These are phyloP conservation scores for Drosophila insularis DNA, from an alignment of 1,140 invertebrate genomes.

Conservation along the genomic window DNA sequence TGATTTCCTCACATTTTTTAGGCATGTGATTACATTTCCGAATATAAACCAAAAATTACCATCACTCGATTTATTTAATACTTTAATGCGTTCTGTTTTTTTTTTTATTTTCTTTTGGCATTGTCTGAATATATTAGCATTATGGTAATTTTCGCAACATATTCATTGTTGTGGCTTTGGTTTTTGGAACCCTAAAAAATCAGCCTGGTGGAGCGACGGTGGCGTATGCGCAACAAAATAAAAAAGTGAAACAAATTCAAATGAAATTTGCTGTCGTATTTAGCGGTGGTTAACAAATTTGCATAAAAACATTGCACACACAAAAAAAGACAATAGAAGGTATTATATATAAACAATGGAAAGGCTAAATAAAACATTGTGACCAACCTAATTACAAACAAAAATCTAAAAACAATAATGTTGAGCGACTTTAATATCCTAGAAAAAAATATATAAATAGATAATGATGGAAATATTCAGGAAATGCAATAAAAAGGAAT, in stretches of 20 bases:
- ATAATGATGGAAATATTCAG: no score
- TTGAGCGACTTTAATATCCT: slow-evolving; percentile 1
- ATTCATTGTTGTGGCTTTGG: no score
- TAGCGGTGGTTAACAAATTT: slow-evolving; percentile 64
- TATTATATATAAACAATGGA: slow-evolving; percentile 5
- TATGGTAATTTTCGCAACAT: no score
- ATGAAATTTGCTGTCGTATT: slow-evolving; percentile 31
- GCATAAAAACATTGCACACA: slow-evolving; percentile 53
- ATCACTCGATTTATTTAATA: no score
- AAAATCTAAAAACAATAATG: slow-evolving; percentile 24
- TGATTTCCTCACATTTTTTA: no score
- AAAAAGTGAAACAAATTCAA: slow-evolving; percentile 57
- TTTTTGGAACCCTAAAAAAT: no score
- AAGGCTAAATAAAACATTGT: slow-evolving; percentile 46
- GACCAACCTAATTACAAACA: slow-evolving; percentile 56
- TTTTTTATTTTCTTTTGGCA: no score
- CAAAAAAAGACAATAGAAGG: not conserved
- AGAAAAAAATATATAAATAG: not conserved
- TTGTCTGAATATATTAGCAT: no score
- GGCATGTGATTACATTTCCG: no score
- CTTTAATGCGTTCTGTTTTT: no score
- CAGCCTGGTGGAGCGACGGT: slow-evolving; percentile 3
- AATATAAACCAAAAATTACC: no score
- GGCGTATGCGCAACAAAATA: slow-evolving; percentile 68
- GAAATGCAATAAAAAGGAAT: no score